phyloP scores from a whole-genome alignment of 2,888 invertebrate species.

The Deilephila porcellus region DNA sequence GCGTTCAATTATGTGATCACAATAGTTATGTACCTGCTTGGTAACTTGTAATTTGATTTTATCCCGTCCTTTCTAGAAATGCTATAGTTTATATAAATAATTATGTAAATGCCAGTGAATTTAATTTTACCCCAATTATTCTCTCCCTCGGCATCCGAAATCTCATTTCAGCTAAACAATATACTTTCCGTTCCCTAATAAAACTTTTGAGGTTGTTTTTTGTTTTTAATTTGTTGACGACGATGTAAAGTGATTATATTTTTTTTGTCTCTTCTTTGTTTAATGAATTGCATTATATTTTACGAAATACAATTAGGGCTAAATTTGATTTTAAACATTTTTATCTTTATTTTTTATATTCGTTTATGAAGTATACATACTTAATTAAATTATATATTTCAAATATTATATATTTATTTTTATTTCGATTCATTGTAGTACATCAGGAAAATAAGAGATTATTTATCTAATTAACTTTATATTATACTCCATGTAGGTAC shows the following conservation, averaged over 20 bases:
- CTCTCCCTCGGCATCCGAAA: neutral
- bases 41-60: no score
- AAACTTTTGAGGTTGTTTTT: slow-evolving; percentile 26
- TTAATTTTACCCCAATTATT: slow-evolving; percentile 10
- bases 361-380: no score
- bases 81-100: no score
- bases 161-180: slow-evolving; percentile 21
- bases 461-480: no score
- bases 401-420: no score
- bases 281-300: slow-evolving; percentile 14
- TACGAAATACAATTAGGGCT: neutral
- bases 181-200: slow-evolving; percentile 21
- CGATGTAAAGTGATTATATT: slow-evolving; percentile 8
- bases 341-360: neutral
- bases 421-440: no score
- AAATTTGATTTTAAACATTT: neutral
- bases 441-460: no score
- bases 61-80: no score
- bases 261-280: slow-evolving; percentile 5
- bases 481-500: no score
- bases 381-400: no score
- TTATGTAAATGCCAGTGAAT: neutral
- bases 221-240: slow-evolving; percentile 14
- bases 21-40: no score
- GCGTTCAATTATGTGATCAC: no score